Conservation (phyloP, 2,797 vertebrate species). For the Eupleurogrammus muticus region DNA sequence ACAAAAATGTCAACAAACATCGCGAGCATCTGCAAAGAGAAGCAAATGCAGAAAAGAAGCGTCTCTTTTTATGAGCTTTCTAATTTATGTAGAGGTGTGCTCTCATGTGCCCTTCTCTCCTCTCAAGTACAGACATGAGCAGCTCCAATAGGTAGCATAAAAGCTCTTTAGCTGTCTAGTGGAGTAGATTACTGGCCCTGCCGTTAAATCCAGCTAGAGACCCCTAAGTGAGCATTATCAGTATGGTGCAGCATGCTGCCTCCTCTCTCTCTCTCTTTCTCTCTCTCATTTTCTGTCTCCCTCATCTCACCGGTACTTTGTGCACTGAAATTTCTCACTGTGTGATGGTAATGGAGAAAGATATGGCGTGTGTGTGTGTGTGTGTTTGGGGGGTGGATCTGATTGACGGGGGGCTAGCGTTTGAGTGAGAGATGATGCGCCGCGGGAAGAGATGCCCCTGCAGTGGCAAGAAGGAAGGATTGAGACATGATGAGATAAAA, state of each 20-base stretch:
- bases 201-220: constrained; percentile 80
- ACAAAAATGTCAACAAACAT: constrained; percentile 55
- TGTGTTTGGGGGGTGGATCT: constrained; percentile 30
- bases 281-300: constrained; percentile 9
- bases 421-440: constrained; percentile 59
- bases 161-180: constrained; percentile 84
- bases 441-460: constrained; percentile 47
- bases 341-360: constrained; percentile 68
- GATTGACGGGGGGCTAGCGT: constrained; percentile 38
- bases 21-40: constrained; percentile 37
- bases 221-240: constrained; percentile 80
- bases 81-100: constrained; percentile 82
- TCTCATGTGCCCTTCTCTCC: constrained; percentile 69
- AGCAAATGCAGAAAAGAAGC: constrained; percentile 12
- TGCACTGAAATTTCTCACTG: constrained; percentile 68
- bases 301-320: constrained; percentile 58
- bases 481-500: constrained; percentile 45
- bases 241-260: constrained; percentile 74
- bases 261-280: constrained; percentile 48
- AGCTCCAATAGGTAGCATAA: constrained; percentile 77
- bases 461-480: constrained; percentile 57
- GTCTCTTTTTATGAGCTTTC: constrained; percentile 66
- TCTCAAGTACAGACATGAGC: constrained; percentile 76
- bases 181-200: constrained; percentile 80
- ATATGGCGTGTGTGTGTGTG: constrained; percentile 37